These are phyloP conservation scores for Austrofundulus limnaeus DNA, from an alignment of 2,113 vertebrate species.

Conservation along the genomic window DNA sequence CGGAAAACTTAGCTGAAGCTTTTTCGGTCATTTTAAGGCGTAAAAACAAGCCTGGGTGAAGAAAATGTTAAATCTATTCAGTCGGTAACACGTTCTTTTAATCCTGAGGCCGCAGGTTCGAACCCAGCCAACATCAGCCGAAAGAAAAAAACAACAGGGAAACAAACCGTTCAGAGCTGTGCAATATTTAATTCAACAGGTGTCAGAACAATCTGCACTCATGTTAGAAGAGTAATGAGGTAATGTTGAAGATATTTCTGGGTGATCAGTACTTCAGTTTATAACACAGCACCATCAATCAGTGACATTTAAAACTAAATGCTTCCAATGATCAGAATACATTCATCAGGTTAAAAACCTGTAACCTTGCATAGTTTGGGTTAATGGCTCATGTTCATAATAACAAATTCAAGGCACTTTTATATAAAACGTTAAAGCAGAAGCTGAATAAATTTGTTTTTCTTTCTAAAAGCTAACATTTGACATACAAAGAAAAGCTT, in stretches of 20 bases:
- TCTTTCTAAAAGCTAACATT: neutral
- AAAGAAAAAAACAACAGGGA: neutral
- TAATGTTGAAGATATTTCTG: slow-evolving; percentile 8
- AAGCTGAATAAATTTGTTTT: neutral
- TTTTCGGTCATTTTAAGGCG: neutral
- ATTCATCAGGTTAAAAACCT: neutral
- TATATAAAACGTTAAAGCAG: neutral
- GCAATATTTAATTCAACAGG: slow-evolving; percentile 6
- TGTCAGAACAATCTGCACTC: neutral
- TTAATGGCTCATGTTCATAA: neutral
- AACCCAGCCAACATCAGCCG: too few species aligned
- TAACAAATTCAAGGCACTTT: neutral
- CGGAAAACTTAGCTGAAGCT: too few species aligned
- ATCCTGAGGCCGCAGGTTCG: too few species aligned
- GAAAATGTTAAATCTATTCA: slow-evolving; percentile 17
- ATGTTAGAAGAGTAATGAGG: neutral
- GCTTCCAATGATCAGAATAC: neutral
- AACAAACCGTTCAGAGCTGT: slow-evolving; percentile 10
- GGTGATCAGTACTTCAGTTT: slow-evolving; percentile 2
- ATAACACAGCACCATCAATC: neutral
- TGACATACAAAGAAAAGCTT: neutral
- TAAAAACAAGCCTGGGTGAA: neutral
- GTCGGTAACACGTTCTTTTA: too few species aligned
- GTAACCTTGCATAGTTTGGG: neutral
- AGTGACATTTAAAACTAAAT: neutral